Evolutionary conservation across 2,888 invertebrate genomes (phyloP).

Genomic region (Amblyjoppa fuscipennis): DNA sequence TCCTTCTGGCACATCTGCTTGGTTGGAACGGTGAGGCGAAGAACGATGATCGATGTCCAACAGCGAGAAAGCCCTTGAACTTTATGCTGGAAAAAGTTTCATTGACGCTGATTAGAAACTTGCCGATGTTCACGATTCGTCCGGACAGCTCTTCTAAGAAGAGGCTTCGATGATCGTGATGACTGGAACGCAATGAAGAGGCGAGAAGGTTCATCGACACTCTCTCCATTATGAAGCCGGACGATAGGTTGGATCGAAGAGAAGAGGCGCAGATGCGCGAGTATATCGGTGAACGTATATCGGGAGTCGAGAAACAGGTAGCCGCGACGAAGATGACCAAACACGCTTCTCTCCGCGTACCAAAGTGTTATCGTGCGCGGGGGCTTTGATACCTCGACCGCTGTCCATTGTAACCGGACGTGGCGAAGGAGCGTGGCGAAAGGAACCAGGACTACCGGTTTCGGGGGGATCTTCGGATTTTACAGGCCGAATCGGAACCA

Average conservation of each 20-base stretch:
- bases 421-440: conserved; percentile 53
- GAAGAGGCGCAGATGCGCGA: background rate
- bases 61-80: background rate
- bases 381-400: conserved; percentile 24
- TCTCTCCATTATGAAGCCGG: conserved; percentile 27
- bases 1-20: too few species aligned
- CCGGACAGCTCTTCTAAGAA: background rate
- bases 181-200: conserved; percentile 1
- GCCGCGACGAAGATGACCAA: conserved; percentile 52
- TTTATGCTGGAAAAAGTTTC: background rate
- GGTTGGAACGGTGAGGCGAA: too few species aligned
- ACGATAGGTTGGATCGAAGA: conserved; percentile 24
- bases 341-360: conserved; percentile 43
- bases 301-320: conserved; percentile 40
- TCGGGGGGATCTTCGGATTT: conserved; percentile 12
- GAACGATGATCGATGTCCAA: background rate
- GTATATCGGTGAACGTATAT: conserved; percentile 30
- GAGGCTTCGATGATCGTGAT: conserved; percentile 10
- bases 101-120: conserved; percentile 5
- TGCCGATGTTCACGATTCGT: background rate
- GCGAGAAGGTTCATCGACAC: conserved; percentile 27
- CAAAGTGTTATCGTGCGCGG: conserved; percentile 48
- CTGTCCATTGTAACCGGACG: conserved; percentile 49
- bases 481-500: conserved; percentile 29
- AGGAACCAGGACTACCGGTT: conserved; percentile 57